Percentiles rank a stretch among this genome's conserved stretches.
Conservation (phyloP, 2,888 invertebrate genomes). For the Melangyna quadrimaculata region DNA sequence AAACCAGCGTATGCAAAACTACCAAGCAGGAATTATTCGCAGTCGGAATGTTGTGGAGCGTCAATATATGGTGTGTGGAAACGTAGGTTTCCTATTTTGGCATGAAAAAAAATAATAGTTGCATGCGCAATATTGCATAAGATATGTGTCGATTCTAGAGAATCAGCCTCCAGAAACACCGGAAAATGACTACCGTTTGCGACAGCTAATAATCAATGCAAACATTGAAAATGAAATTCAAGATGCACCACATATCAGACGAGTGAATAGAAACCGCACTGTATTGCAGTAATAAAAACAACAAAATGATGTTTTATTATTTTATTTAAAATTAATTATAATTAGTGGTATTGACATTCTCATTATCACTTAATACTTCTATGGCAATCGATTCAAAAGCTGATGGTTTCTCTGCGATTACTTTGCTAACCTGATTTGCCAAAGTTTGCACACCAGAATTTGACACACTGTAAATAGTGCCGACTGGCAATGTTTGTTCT, state of each 20-base stretch:
- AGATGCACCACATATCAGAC: background rate
- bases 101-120: background rate
- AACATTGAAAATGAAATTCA: background rate
- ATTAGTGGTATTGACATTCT: too few species aligned
- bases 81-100: background rate
- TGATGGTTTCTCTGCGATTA: background rate
- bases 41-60: conserved; percentile 3
- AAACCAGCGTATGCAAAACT: background rate
- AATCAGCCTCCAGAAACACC: background rate
- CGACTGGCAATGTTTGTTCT: background rate
- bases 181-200: background rate
- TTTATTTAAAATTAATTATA: too few species aligned
- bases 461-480: too few species aligned
- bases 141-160: background rate
- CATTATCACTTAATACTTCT: background rate
- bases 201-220: background rate
- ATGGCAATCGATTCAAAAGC: background rate
- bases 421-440: background rate
- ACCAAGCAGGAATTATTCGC: background rate
- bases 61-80: background rate
- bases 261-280: background rate
- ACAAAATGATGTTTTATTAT: too few species aligned
- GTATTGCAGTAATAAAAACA: background rate
- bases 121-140: conserved; percentile 4
- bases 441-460: too few species aligned